Conservation (phyloP, 2,113 vertebrate genomes). For the Brachirus orientalis region DNA sequence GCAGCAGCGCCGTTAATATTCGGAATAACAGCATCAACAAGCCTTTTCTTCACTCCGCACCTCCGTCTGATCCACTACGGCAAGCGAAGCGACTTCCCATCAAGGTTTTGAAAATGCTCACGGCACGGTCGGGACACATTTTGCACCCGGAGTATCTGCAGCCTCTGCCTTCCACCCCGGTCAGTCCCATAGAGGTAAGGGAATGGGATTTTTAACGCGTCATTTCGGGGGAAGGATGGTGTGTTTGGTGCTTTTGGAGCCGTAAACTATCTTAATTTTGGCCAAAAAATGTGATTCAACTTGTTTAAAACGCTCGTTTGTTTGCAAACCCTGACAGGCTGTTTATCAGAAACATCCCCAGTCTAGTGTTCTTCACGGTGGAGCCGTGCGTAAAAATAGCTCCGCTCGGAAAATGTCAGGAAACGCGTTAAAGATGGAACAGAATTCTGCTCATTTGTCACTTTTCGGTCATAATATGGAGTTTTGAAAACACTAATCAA, state of each 20-base stretch:
- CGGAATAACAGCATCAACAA: slow-evolving; percentile 90
- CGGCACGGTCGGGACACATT: slow-evolving; percentile 98
- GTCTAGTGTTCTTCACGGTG: background rate
- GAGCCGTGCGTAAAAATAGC: slow-evolving; percentile 47
- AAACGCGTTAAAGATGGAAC: background rate
- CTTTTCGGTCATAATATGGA: background rate
- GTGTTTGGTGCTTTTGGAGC: background rate
- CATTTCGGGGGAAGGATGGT: too few relatives aligned
- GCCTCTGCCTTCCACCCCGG: slow-evolving; percentile 95
- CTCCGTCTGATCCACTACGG: slow-evolving; percentile 93
- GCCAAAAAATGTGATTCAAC: too few relatives aligned
- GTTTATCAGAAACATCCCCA: background rate
- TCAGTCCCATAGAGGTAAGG: slow-evolving; percentile 99
- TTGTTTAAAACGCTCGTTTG: background rate
- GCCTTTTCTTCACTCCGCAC: slow-evolving; percentile 92
- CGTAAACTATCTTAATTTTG: too few relatives aligned
- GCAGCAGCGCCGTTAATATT: slow-evolving; percentile 19
- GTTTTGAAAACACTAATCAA: slow-evolving; percentile 27
- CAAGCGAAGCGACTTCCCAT: slow-evolving; percentile 97
- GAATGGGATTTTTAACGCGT: slow-evolving; percentile 21
- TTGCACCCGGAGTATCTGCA: slow-evolving; percentile 98
- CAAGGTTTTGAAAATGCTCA: slow-evolving; percentile 99
- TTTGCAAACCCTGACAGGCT: background rate
- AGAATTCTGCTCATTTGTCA: background rate
- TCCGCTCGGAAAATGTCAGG: slow-evolving; percentile 13